Percentiles rank a stretch among this genome's conserved stretches.
These are phyloP conservation scores for Dynastes maya DNA, from an alignment of 2,888 invertebrate species.

Conservation along the genomic window DNA sequence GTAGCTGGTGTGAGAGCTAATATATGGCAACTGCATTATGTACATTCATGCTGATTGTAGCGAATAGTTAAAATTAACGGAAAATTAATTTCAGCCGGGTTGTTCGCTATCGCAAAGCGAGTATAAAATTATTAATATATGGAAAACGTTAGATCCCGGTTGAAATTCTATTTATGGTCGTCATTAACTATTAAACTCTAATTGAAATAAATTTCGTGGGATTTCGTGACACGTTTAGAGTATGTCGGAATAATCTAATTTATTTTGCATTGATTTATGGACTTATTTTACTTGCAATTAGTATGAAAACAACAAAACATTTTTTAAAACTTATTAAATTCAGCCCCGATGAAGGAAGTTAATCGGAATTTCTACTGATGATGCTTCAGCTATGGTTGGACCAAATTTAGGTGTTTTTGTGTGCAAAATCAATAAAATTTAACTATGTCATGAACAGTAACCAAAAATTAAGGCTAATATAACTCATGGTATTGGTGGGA, in stretches of 20 bases:
- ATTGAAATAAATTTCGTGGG: neutral
- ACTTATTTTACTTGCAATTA: no score
- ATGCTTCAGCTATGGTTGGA: no score
- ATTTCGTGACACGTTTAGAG: neutral
- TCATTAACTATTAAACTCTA: neutral
- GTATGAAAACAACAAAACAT: no score
- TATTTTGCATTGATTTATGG: neutral
- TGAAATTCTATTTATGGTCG: conserved; percentile 3
- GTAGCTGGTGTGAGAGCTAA: no score
- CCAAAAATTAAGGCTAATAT: no score
- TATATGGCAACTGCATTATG: neutral
- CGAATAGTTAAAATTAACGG: conserved; percentile 13
- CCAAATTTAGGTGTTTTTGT: no score
- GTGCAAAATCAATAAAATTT: no score
- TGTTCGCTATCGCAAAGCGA: neutral
- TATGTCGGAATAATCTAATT: neutral
- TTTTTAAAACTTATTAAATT: no score
- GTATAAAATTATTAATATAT: neutral
- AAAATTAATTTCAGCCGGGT: conserved; percentile 20
- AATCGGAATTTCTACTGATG: no score
- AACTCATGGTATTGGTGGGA: no score
- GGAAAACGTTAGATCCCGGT: neutral
- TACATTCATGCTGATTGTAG: conserved; percentile 1
- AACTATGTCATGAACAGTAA: no score
- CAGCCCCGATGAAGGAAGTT: no score